A percentile compares a stretch with the other conserved stretches of the same genome.
These are phyloP conservation scores for Synanthedon formicaeformis DNA, from an alignment of 2,888 invertebrate genomes.

Conservation along the genomic window DNA sequence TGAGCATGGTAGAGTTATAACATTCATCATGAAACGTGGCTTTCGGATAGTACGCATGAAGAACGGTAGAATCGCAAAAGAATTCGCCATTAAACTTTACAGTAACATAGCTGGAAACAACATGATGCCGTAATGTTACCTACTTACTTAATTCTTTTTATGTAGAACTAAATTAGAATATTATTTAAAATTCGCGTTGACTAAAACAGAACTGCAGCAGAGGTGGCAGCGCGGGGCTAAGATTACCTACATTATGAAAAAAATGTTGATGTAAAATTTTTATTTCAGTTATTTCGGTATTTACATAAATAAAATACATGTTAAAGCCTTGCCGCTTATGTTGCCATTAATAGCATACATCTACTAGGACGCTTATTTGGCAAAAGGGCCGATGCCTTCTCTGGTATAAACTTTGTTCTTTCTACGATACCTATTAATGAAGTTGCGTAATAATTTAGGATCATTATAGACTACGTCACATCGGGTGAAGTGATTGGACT, in stretches of 20 bases:
- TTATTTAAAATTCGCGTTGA: too few relatives aligned
- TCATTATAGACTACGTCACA: constrained; percentile 75
- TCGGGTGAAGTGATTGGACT: constrained; percentile 80
- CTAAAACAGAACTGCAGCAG: too few relatives aligned
- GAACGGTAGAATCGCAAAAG: constrained; percentile 77
- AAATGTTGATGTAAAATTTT: too few relatives aligned
- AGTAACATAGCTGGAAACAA: constrained; percentile 65
- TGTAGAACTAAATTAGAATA: too few relatives aligned
- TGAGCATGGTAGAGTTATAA: constrained; percentile 81
- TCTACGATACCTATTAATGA: background rate
- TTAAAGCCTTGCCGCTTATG: too few relatives aligned
- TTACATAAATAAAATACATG: too few relatives aligned
- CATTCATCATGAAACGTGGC: constrained; percentile 73
- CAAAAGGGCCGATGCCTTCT: too few relatives aligned
- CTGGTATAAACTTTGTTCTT: background rate
- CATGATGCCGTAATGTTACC: constrained; percentile 66
- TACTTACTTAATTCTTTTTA: too few relatives aligned
- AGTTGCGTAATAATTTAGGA: constrained; percentile 29
- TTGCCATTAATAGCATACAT: background rate
- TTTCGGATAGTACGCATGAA: constrained; percentile 78
- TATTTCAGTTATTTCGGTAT: too few relatives aligned
- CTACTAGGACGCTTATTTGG: background rate
- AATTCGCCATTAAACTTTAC: constrained; percentile 76
- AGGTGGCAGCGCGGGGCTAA: too few relatives aligned
- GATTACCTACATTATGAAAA: too few relatives aligned